phyloP scores from a whole-genome alignment of 2,113 vertebrate species.

The Synchiropus splendidus region DNA sequence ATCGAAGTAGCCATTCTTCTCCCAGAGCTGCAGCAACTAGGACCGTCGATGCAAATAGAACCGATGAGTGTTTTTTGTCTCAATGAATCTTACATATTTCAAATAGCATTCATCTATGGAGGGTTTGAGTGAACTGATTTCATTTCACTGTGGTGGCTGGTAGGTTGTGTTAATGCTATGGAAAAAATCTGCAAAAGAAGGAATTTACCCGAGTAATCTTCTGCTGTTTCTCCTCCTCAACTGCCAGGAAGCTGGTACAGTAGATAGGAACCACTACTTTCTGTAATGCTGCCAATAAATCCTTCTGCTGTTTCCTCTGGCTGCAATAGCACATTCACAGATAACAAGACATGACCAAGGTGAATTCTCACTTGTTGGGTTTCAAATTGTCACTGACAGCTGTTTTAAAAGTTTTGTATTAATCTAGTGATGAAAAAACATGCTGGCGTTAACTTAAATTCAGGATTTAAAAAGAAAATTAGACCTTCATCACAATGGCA shows the following conservation, averaged over 20 bases:
- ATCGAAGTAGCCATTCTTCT: conserved; percentile 96
- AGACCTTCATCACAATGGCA: no score
- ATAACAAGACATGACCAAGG: background rate
- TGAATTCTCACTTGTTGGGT: background rate
- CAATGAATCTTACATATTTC: no score
- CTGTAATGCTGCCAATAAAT: conserved; percentile 90
- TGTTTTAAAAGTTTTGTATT: no score
- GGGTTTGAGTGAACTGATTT: no score
- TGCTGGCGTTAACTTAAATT: no score
- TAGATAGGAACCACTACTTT: conserved; percentile 98
- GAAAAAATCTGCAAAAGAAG: background rate
- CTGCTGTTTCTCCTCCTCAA: conserved; percentile 97
- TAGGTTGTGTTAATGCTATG: no score
- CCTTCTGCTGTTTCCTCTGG: conserved; percentile 92
- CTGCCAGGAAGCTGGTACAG: conserved; percentile 93
- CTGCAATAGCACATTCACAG: conserved; percentile 48
- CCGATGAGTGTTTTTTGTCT: no score
- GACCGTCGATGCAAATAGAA: no score
- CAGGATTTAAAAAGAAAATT: no score
- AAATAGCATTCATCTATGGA: no score
- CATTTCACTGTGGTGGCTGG: no score
- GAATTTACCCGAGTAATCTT: conserved; percentile 83
- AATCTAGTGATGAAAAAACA: no score
- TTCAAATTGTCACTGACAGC: background rate
- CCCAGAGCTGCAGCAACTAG: conserved; percentile 92